Conservation (phyloP, 2,113 vertebrate genomes). For the Cyprinus carpio region DNA sequence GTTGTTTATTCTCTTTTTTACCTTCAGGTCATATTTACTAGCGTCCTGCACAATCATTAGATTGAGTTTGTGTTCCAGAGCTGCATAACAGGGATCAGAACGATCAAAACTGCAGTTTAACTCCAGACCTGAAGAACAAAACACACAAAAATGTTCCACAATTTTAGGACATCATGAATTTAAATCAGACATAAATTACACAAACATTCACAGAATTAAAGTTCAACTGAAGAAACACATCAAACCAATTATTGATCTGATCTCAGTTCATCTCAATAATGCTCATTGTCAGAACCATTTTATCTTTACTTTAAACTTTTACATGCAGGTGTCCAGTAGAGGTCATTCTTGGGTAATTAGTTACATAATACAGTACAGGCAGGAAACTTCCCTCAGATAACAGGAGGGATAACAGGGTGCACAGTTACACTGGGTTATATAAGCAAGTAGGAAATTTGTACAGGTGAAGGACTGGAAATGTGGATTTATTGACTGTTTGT, state of each 20-base stretch:
- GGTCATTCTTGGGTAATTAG: no score
- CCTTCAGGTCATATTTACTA: accelerated
- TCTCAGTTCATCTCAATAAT: not conserved
- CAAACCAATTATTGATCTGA: not conserved
- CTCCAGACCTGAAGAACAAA: slow-evolving; percentile 3
- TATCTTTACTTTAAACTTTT: no score
- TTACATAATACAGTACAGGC: no score
- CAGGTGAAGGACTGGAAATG: no score
- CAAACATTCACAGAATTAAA: not conserved
- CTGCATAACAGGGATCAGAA: not conserved
- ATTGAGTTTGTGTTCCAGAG: slow-evolving; percentile 24
- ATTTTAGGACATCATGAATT: not conserved
- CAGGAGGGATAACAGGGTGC: no score
- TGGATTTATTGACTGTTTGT: no score
- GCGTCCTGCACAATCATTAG: not conserved
- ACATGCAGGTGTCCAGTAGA: no score
- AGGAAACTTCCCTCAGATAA: no score
- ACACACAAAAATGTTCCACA: no score
- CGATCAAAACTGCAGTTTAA: slow-evolving; percentile 5
- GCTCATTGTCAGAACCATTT: no score
- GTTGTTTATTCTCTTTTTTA: not conserved
- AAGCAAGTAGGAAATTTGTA: no score
- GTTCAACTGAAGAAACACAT: not conserved
- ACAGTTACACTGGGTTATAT: no score
- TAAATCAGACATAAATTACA: not conserved